A percentile compares a stretch with the other conserved stretches of the same genome.
Conservation (phyloP, 2,888 invertebrate genomes). For the Tillus elongatus region DNA sequence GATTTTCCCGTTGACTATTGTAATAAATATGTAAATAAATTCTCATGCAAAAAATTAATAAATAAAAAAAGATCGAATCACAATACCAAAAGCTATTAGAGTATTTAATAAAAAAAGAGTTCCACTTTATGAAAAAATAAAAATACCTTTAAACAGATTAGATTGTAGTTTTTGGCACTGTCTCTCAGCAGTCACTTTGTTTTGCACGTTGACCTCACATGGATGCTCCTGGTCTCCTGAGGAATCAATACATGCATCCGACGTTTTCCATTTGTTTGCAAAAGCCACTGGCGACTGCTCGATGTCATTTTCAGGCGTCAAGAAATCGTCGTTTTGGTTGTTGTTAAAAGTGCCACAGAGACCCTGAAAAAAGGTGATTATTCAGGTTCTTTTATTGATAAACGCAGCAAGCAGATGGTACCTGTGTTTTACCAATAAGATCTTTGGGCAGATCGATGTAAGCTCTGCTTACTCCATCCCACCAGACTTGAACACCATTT, state of each 20-base stretch:
- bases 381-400: too few relatives aligned
- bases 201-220: constrained; percentile 62
- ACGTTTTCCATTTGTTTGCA: constrained; percentile 84
- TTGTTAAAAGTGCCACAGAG: constrained; percentile 86
- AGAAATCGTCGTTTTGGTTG: constrained; percentile 81
- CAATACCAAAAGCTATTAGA: too few relatives aligned
- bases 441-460: constrained; percentile 72
- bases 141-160: constrained; percentile 55
- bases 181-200: constrained; percentile 59
- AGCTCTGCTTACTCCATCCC: constrained; percentile 79
- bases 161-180: constrained; percentile 62
- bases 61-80: too few relatives aligned
- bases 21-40: too few relatives aligned
- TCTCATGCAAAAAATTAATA: too few relatives aligned
- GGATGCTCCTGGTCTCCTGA: constrained; percentile 55
- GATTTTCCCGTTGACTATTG: too few relatives aligned
- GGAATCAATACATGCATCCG: constrained; percentile 61
- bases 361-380: constrained; percentile 46
- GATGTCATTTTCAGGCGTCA: constrained; percentile 77
- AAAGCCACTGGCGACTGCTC: constrained; percentile 73
- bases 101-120: too few relatives aligned
- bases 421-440: constrained; percentile 58
- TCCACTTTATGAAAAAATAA: too few relatives aligned
- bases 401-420: constrained; percentile 24
- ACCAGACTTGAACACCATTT: constrained; percentile 66